Evolutionary conservation across 2,113 vertebrate species (phyloP).

Genomic region (Tachysurus vachellii): DNA sequence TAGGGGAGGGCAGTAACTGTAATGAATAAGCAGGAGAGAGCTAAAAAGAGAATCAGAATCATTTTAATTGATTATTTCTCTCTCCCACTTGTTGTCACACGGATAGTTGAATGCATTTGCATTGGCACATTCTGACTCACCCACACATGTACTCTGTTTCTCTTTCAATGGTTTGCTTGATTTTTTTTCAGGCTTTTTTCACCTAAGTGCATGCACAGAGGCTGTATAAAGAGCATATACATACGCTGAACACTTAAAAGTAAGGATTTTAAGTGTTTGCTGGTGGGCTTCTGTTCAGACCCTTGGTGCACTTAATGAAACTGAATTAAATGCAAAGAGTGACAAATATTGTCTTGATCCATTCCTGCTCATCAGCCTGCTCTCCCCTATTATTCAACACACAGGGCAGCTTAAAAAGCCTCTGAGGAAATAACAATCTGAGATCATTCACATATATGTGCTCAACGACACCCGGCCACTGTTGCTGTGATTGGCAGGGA

Average conservation of each 20-base stretch:
- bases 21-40: conserved; percentile 12
- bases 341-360: not conserved
- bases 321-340: not conserved
- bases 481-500: not conserved
- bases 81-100: conserved; percentile 66
- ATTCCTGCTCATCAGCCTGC: not conserved
- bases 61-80: conserved; percentile 64
- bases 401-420: not conserved
- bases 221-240: not conserved
- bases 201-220: not conserved
- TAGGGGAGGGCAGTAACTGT: not conserved
- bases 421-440: not conserved
- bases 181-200: conserved; percentile 4
- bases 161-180: conserved; percentile 13
- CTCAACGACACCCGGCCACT: not conserved
- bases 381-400: not conserved
- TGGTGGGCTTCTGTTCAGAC: not conserved
- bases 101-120: conserved; percentile 67
- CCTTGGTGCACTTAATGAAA: not conserved
- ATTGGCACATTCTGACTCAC: conserved; percentile 64
- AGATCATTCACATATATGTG: not conserved
- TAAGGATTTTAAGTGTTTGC: not conserved
- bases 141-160: conserved; percentile 62
- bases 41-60: conserved; percentile 51
- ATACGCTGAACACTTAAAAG: not conserved